Base-by-base conservation (phyloP, 2,888 invertebrate species). In the Palloptera scutellata region DNA sequence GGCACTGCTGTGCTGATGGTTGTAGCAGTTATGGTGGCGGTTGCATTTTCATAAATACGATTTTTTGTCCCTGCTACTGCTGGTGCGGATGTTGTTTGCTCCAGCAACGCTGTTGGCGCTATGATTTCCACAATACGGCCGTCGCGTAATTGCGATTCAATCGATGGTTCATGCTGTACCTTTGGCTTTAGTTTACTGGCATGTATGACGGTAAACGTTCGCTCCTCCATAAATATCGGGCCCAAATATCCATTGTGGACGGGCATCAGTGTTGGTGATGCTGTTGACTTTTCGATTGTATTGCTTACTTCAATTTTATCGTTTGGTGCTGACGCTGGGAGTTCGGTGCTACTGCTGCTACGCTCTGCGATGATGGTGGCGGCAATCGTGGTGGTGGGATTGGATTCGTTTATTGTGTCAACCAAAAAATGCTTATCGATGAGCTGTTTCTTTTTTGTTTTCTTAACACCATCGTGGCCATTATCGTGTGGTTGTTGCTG, bases 381-480 rank as follows among this genome's bases (percentile, higher is more conserved):
- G n/a, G 13, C 19, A 10, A 17, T 12, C 19, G 9, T 40, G 9
- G 41, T 43, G 43, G 48, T n/a, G 6, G 53, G 12, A 5, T 5
- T 1, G 15, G 8, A 13, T 8, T 1, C 5, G 8, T 55, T 15
- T 6, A 15, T 12, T 11, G 42, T 9, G 11, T 42, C 61, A 15
- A 20, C 11, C 17, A 75, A 69, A 70, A 75, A 83, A 67, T 81
- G 79, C 62, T 81, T 81, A 68, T 82, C 80, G 43, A 79, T 72
- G 66, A 83, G 73, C 74, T 85, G 83, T 67, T 85, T 85, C 72
- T 84, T 84, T 62, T 76, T 80, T 48, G 83, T 84, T 52, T 75
- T 69, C 73, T 85, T 85, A 12, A 79, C 73, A n/a, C 84, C 84
- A 73, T 85, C 85, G 72, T 83, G 85, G 4, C 84, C 84, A 45